phyloP scores from a whole-genome alignment of 2,113 vertebrate genomes.

The Glaucomys volans region DNA sequence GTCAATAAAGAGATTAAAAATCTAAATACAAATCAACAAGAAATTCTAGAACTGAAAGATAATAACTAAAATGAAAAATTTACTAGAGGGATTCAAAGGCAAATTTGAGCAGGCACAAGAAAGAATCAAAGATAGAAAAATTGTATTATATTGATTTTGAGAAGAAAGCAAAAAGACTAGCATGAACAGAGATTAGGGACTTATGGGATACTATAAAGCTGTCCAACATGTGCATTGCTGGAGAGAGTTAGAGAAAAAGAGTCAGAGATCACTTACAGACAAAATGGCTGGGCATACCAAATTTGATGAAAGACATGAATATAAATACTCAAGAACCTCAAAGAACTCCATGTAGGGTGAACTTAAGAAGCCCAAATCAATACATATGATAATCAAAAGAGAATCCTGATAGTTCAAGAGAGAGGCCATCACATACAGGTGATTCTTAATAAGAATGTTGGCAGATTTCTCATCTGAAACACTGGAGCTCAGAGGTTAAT shows the following conservation, averaged over 20 bases:
- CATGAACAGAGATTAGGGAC: not conserved
- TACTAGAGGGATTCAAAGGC: not conserved
- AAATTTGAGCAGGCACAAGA: not conserved
- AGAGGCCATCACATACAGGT: not conserved
- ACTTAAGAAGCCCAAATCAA: not conserved
- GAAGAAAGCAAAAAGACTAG: not conserved
- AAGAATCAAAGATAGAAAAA: not conserved
- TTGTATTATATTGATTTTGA: not conserved
- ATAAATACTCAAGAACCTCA: not conserved
- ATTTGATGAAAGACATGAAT: not conserved
- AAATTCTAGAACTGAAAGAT: not conserved
- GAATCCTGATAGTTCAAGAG: not conserved
- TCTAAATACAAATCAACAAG: not conserved
- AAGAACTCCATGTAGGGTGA: not conserved
- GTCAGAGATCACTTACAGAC: not conserved
- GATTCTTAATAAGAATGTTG: not conserved
- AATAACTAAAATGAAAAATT: not conserved
- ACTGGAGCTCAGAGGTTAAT: not conserved
- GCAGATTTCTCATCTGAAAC: not conserved
- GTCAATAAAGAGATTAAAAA: not conserved
- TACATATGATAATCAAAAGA: not conserved
- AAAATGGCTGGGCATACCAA: not conserved
- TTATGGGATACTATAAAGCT: not conserved
- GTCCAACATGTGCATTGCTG: not conserved
- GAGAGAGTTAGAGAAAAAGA: not conserved